phyloP scores from a whole-genome alignment of 2,888 invertebrate genomes.

The Furcula furcula region DNA sequence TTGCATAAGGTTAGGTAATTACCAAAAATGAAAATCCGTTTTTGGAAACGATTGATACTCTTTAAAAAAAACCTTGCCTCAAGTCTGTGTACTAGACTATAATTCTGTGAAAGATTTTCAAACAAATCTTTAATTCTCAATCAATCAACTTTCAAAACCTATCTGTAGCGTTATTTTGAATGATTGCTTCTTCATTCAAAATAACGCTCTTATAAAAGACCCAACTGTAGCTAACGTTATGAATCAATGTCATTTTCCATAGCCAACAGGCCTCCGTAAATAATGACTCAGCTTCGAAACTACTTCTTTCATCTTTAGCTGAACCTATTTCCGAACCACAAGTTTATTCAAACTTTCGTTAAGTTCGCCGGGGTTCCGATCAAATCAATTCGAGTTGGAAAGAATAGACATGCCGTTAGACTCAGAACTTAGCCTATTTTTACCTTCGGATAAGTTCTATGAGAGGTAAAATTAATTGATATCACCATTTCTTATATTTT shows the following conservation, averaged over 20 bases:
- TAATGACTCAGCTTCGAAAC: conserved; percentile 63
- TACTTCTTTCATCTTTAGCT: conserved; percentile 62
- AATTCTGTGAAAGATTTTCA: no score
- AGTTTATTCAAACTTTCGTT: conserved; percentile 58
- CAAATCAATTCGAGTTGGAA: conserved; percentile 68
- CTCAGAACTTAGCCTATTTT: conserved; percentile 52
- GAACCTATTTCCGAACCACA: conserved; percentile 65
- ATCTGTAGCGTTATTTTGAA: no score
- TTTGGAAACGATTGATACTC: no score
- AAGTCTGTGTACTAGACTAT: no score
- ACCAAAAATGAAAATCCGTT: no score
- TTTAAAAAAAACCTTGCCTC: no score
- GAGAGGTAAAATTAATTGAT: conserved; percentile 43
- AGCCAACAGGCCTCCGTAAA: conserved; percentile 49
- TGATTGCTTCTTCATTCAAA: conserved; percentile 11
- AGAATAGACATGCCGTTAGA: conserved; percentile 59
- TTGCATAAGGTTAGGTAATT: no score
- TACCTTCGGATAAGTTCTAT: conserved; percentile 39
- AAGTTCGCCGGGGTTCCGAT: conserved; percentile 60
- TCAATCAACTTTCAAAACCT: no score
- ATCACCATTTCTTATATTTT: no score
- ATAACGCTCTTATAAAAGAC: conserved; percentile 25
- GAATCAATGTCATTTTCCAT: conserved; percentile 64
- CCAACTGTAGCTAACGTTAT: conserved; percentile 41
- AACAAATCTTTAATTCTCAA: no score